Conservation (phyloP, 2,797 vertebrate genomes). For the Pseudomugil gertrudae region DNA sequence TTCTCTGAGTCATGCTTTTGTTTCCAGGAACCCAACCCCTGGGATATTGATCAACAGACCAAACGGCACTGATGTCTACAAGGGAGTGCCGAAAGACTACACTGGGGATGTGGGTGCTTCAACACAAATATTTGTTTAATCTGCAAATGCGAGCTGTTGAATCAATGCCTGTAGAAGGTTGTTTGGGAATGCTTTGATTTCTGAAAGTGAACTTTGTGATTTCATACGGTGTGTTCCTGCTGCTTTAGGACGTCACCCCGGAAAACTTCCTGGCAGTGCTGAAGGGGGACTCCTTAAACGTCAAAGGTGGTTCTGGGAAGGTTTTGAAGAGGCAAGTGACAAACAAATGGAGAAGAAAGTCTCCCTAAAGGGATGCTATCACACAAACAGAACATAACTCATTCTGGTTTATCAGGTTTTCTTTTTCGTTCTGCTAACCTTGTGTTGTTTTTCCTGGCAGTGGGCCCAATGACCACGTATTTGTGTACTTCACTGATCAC, state of each 20-base stretch:
- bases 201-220: neutral
- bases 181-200: neutral
- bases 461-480: conserved; percentile 93
- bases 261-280: conserved; percentile 93
- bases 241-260: conserved; percentile 88
- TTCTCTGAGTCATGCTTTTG: conserved; percentile 5
- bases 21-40: conserved; percentile 90
- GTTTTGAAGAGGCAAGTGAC: conserved; percentile 89
- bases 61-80: conserved; percentile 92
- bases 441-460: conserved; percentile 76
- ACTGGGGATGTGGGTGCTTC: conserved; percentile 82
- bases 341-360: neutral
- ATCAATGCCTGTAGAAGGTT: neutral
- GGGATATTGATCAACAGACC: conserved; percentile 93
- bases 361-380: neutral
- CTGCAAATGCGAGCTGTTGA: neutral
- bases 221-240: neutral
- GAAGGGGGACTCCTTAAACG: conserved; percentile 83
- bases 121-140: neutral
- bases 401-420: conserved; percentile 1
- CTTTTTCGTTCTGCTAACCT: neutral
- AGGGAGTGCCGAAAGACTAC: conserved; percentile 92
- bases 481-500: conserved; percentile 96
- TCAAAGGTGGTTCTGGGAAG: conserved; percentile 92
- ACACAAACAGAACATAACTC: neutral